Base-by-base conservation (phyloP, 2,797 vertebrate genomes). In the Coregonus suidteri region DNA sequence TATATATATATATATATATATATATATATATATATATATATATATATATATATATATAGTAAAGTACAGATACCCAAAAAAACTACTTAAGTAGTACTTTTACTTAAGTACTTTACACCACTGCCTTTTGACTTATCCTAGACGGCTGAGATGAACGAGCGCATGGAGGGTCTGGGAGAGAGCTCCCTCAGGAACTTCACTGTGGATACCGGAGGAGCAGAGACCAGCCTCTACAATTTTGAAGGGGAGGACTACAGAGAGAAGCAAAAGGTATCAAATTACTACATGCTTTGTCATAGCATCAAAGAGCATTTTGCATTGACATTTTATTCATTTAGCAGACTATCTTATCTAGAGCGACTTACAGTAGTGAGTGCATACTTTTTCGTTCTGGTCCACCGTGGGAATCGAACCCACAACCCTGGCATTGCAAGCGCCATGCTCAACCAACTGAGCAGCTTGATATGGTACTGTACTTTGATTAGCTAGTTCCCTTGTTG, bases 201-300 rank as follows among this genome's bases (percentile, higher is more conserved):
- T 66, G 94, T 96, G 95, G 96, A 96, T 73, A 94, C 90, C 52
- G 94, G 95, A 88, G 91, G 94, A 62, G 92, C 88, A 62, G 96
- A 96, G 88, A 95, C 94, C 90, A 96, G 95, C 83, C 92, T 96
- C 67, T 96, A 96, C 90, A 96, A 96, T 78, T 96, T 96, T 77
- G 96, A 96, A 93, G 96, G 96, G 83, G 95, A 96, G 91, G 96
- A 96, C 90, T 96, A 96, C 77, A 92, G 95, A 90, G 95, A 96
- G 85, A 96, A 96, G 84, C 95, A 96, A 78, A 96, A 96, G 95
- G 95, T 96, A 92, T 87, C 69, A 3, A 30, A 52, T 30, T 71
- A 30, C 41, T 20, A 59, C n/a, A 64, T 64, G 59, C 20, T 25
- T 64, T 25, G 59, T 64, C 59, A 25, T 25, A 25, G 59, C 59